phyloP scores from a whole-genome alignment of 2,888 invertebrate genomes.

The Tiphia femorata region DNA sequence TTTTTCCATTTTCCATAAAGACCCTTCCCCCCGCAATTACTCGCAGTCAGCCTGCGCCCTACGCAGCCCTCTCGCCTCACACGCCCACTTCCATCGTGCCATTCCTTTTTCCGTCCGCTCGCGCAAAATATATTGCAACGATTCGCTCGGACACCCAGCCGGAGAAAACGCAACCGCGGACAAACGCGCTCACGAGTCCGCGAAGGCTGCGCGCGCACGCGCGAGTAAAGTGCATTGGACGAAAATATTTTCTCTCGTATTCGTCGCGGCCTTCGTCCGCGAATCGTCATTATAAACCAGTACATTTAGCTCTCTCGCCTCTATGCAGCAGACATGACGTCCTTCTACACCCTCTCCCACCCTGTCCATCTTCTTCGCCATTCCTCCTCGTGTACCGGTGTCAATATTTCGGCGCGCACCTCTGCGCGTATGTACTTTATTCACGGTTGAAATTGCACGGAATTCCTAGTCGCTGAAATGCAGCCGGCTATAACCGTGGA shows the following conservation, averaged over 20 bases:
- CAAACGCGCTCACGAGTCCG: constrained; percentile 8
- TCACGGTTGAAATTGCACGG: constrained; percentile 38
- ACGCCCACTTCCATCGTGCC: too few relatives aligned
- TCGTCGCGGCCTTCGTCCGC: neutral
- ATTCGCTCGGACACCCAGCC: constrained; percentile 31
- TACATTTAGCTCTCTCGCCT: constrained; percentile 30
- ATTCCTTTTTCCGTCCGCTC: too few relatives aligned
- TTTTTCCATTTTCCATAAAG: too few relatives aligned
- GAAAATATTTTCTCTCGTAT: constrained; percentile 31
- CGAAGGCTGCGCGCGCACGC: constrained; percentile 3
- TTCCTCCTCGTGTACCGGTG: constrained; percentile 15
- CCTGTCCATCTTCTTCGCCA: neutral
- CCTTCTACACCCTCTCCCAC: neutral
- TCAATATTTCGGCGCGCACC: constrained; percentile 41
- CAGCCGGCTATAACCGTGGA: constrained; percentile 8
- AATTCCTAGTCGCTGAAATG: constrained; percentile 35
- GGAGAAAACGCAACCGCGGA: constrained; percentile 22
- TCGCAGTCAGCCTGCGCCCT: too few relatives aligned
- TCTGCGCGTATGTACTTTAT: constrained; percentile 29
- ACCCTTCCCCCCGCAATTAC: too few relatives aligned
- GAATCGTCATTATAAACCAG: constrained; percentile 28
- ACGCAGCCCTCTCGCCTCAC: too few relatives aligned
- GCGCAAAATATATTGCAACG: constrained; percentile 29
- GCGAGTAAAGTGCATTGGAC: constrained; percentile 34
- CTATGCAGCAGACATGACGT: constrained; percentile 26